phyloP scores from a whole-genome alignment of 2,113 vertebrate species.

The Anguilla japonica region DNA sequence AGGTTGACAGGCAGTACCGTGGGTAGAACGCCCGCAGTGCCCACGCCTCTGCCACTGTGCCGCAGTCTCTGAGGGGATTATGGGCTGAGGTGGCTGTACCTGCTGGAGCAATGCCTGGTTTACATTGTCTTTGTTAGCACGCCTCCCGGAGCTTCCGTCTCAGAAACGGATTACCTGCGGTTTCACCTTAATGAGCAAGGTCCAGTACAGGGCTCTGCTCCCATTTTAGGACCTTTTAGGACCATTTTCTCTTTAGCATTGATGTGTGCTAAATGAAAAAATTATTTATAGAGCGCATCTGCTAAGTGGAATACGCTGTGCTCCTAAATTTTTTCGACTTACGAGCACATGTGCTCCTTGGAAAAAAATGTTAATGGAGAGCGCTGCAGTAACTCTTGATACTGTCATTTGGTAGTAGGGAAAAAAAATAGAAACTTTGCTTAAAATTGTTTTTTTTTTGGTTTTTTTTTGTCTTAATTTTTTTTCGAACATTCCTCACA shows the following conservation, averaged over 20 bases:
- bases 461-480: neutral
- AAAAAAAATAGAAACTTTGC: neutral
- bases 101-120: neutral
- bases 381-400: too few relatives aligned
- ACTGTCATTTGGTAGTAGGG: too few relatives aligned
- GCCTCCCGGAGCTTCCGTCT: neutral
- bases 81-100: neutral
- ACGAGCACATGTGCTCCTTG: too few relatives aligned
- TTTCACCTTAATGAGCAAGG: too few relatives aligned
- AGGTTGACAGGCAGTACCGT: neutral
- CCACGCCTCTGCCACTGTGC: conserved; percentile 12
- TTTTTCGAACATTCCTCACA: neutral
- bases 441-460: neutral
- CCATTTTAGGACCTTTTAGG: too few relatives aligned
- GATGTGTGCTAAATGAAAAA: too few relatives aligned
- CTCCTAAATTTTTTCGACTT: too few relatives aligned
- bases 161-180: neutral
- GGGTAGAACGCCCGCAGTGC: neutral
- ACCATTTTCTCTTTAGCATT: too few relatives aligned
- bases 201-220: neutral
- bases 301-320: too few relatives aligned
- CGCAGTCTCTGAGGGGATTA: conserved; percentile 11
- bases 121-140: neutral
- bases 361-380: too few relatives aligned
- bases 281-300: too few relatives aligned